Evolutionary conservation across 2,797 vertebrate genomes (phyloP).

Genomic region (Chaenodraco wilsoni): DNA sequence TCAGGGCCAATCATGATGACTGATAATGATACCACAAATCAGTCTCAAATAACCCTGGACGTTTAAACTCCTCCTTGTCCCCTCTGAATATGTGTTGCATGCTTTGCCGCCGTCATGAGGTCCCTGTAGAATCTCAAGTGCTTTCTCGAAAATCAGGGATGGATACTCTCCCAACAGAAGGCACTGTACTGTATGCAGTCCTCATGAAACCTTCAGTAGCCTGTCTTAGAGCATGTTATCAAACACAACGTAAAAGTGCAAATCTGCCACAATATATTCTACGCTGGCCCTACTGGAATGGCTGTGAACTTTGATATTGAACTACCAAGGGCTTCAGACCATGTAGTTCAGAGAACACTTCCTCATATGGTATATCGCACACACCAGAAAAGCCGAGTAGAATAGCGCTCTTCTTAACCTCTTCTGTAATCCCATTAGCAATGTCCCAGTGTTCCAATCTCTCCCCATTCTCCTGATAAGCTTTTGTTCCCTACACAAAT

Average conservation of each 20-base stretch:
- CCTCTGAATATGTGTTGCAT: background rate
- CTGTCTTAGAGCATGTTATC: background rate
- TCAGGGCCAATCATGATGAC: background rate
- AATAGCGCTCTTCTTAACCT: background rate
- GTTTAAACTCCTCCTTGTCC: background rate
- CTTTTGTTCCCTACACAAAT: constrained; percentile 6
- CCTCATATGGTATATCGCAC: background rate
- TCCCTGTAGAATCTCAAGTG: background rate
- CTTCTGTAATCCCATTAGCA: background rate
- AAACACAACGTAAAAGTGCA: constrained; percentile 1
- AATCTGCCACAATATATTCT: background rate
- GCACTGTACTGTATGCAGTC: background rate
- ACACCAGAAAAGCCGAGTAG: background rate
- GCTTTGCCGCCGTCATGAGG: background rate
- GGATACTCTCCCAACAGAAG: constrained; percentile 1
- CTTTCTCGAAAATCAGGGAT: constrained; percentile 16
- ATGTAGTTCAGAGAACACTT: background rate
- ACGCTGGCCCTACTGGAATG: background rate
- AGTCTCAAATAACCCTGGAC: background rate
- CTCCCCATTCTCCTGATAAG: background rate
- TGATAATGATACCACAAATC: background rate
- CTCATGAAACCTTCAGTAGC: constrained; percentile 14
- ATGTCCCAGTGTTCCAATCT: constrained; percentile 1
- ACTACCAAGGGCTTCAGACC: background rate
- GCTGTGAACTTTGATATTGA: constrained; percentile 10